Percentiles rank a stretch among this genome's conserved stretches.
phyloP scores from a whole-genome alignment of 2,797 vertebrate genomes.

The Acanthis flammea region DNA sequence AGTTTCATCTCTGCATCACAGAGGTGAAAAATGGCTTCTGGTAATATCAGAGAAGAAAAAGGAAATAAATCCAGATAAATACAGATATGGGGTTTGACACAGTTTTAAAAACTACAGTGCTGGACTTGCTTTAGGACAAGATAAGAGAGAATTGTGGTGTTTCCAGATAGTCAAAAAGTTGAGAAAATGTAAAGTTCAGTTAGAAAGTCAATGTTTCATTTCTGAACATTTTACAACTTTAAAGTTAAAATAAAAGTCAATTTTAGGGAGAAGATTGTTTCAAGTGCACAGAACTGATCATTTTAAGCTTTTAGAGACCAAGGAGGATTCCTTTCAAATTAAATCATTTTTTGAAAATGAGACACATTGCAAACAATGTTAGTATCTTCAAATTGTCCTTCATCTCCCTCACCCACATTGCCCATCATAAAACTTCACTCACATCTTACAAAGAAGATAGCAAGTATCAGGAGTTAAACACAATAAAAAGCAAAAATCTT shows the following conservation, averaged over 20 bases:
- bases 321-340: background rate
- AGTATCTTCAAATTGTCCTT: background rate
- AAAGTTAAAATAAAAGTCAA: background rate
- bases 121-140: background rate
- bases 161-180: background rate
- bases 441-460: background rate
- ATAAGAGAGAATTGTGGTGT: background rate
- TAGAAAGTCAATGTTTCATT: background rate
- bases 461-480: background rate
- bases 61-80: background rate
- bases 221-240: background rate
- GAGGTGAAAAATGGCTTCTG: background rate
- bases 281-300: background rate
- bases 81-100: background rate
- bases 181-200: background rate
- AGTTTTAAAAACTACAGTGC: background rate
- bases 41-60: background rate
- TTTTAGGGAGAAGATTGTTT: background rate
- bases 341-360: background rate
- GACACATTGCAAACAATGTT: background rate
- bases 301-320: background rate
- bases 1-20: background rate
- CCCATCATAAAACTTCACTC: background rate
- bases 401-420: background rate
- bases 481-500: conserved; percentile 18